Base-by-base conservation (phyloP, 2,113 vertebrate species). In the Suricata suricatta region DNA sequence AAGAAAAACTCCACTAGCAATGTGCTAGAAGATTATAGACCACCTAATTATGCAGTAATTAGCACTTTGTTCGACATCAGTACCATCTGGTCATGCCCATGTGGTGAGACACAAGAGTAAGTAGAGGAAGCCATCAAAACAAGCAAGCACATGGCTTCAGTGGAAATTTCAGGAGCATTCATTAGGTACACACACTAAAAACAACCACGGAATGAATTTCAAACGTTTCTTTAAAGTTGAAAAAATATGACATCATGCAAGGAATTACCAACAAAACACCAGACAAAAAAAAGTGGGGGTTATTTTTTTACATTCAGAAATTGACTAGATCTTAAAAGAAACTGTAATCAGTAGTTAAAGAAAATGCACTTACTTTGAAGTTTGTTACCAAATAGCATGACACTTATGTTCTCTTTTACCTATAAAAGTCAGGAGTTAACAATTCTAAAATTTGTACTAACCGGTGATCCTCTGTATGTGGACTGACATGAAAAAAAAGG, bases 381-480 rank as follows among this genome's bases (percentile, higher is more conserved):
- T 96, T 90, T 96, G 90, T 77, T 97, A 97, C 88, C 96, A 93
- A 96, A 97, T 47, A 95, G 35, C 72, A 97, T 94, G 97, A 93
- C 76, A 98, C 87, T 98, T 98, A 97, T 35, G 74, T 68, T 97
- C 60, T 96, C 69, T 96, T 97, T 95, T 95, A 97, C 74, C 93
- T 97, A 98, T 95, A 97, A 89, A 96, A 98, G 93, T 69, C 82
- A 87, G 97, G 96, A 90, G 88, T 97, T 98, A 93, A 97, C 95
- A 95, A 63, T 86, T 97, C 96, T 88, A 98, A 96, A 98, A 88
- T 27, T 87, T 97, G 82, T 99, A 99, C 99, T 99, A 99, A 99
- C 99, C 99, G 99, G 99, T 98, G 99, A 99, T 99, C 99, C 99
- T 99, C 99, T 99, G 99, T 99, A 99, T 90, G 99, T 95, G 97